These are phyloP conservation scores for Rhinichthys klamathensis DNA, from an alignment of 2,113 vertebrate genomes.

Conservation along the genomic window DNA sequence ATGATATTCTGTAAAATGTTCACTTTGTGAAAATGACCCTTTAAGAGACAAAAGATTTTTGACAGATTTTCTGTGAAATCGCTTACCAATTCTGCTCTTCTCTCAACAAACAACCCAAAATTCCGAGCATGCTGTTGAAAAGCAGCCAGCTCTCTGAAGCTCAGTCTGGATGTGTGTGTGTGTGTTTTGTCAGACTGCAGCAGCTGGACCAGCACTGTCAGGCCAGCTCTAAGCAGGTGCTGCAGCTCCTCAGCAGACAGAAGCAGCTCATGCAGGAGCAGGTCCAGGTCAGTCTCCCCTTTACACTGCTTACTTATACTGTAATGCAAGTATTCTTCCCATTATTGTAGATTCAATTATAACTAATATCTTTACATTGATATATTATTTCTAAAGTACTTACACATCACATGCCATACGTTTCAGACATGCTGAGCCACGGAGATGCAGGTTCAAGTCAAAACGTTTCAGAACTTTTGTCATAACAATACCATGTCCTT, in stretches of 20 bases:
- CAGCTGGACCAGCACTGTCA: conserved; percentile 92
- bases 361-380: background rate
- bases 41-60: background rate
- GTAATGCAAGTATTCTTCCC: background rate
- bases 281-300: conserved; percentile 49
- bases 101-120: background rate
- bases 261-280: conserved; percentile 86
- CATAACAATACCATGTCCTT: too few species aligned
- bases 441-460: background rate
- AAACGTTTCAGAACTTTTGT: background rate
- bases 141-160: too few species aligned
- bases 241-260: conserved; percentile 88
- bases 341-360: background rate
- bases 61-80: background rate
- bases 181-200: conserved; percentile 83
- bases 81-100: background rate
- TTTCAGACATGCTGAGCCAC: background rate
- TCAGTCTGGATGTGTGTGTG: conserved; percentile 45
- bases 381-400: background rate
- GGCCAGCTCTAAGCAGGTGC: conserved; percentile 88
- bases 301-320: too few species aligned
- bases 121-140: background rate
- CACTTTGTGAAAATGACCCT: background rate
- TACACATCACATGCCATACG: background rate
- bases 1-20: background rate